Percentiles rank a stretch among this genome's conserved stretches.
Conservation (phyloP, 1,140 invertebrate species). For the Camponotus floridanus region DNA sequence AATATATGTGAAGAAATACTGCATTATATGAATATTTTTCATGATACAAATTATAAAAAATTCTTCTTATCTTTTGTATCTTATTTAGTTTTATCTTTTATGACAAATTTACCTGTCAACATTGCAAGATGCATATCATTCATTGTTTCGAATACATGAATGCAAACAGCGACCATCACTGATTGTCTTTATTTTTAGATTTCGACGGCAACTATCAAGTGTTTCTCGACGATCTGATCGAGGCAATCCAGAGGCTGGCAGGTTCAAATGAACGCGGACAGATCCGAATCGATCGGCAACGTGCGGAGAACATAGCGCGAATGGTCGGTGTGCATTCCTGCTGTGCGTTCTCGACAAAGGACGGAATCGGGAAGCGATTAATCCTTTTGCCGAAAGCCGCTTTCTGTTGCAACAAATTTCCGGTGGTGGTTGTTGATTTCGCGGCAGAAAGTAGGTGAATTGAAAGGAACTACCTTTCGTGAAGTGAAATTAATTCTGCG, state of each 20-base stretch:
- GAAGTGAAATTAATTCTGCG: slow-evolving; percentile 35
- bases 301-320: slow-evolving; percentile 72
- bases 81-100: neutral
- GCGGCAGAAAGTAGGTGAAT: slow-evolving; percentile 65
- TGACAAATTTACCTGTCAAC: neutral
- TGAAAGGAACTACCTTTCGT: slow-evolving; percentile 38
- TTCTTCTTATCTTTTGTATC: neutral
- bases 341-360: neutral
- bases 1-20: neutral
- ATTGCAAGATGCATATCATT: neutral
- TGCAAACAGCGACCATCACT: slow-evolving; percentile 19
- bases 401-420: slow-evolving; percentile 58
- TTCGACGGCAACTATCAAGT: slow-evolving; percentile 88
- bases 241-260: slow-evolving; percentile 86
- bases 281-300: slow-evolving; percentile 62
- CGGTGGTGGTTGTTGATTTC: slow-evolving; percentile 56
- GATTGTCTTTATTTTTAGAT: slow-evolving; percentile 84
- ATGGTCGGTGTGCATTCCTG: slow-evolving; percentile 67
- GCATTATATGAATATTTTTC: neutral
- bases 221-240: slow-evolving; percentile 86
- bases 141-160: neutral
- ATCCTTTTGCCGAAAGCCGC: slow-evolving; percentile 50
- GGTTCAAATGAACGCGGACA: slow-evolving; percentile 52
- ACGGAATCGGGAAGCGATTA: slow-evolving; percentile 6
- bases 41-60: neutral